These are phyloP conservation scores for Euwallacea similis DNA, from an alignment of 1,140 invertebrate genomes.

Conservation along the genomic window DNA sequence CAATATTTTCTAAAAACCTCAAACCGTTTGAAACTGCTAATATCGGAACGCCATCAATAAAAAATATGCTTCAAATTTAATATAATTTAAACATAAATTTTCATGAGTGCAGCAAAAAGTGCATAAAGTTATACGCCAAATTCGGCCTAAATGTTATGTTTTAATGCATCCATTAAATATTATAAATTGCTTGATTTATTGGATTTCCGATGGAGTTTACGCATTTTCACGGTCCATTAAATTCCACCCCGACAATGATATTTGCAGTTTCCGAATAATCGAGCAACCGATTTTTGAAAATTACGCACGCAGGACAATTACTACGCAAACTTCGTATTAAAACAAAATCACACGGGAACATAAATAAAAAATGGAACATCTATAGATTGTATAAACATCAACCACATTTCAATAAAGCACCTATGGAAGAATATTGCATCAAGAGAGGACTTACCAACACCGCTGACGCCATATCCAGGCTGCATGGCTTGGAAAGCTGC, in stretches of 20 bases:
- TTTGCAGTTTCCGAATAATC: too few species aligned
- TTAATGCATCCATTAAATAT: conserved; percentile 16
- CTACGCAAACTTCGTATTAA: too few species aligned
- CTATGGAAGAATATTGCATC: background rate
- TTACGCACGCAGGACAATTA: too few species aligned
- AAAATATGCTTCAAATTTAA: too few species aligned
- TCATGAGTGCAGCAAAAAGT: conserved; percentile 5
- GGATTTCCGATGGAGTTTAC: conserved; percentile 1
- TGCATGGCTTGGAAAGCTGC: conserved; percentile 85
- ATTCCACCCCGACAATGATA: background rate
- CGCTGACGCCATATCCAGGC: conserved; percentile 67
- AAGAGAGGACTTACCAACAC: conserved; percentile 76
- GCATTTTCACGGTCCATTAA: background rate
- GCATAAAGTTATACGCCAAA: conserved; percentile 1
- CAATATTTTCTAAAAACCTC: too few species aligned
- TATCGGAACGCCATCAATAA: too few species aligned
- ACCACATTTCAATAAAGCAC: too few species aligned
- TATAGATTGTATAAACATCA: too few species aligned
- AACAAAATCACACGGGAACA: too few species aligned
- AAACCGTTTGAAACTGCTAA: too few species aligned
- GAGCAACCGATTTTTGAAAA: too few species aligned
- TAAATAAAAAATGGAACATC: too few species aligned
- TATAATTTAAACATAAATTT: conserved; percentile 10
- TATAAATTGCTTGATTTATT: conserved; percentile 12
- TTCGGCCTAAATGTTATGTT: conserved; percentile 8